phyloP scores from a whole-genome alignment of 2,888 invertebrate species.

The Pecten maximus region DNA sequence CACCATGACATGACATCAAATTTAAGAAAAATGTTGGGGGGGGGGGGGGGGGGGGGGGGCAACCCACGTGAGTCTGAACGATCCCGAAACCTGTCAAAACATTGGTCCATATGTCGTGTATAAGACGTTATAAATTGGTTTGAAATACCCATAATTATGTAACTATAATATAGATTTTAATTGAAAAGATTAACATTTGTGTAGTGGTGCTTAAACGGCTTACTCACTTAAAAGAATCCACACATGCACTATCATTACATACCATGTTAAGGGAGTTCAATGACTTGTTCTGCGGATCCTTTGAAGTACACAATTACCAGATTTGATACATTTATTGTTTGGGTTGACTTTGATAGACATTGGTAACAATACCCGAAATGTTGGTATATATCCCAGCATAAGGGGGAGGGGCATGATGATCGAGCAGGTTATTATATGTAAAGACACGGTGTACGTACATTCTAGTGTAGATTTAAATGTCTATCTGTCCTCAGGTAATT shows the following conservation, averaged over 20 bases:
- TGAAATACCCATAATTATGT: neutral
- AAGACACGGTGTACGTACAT: neutral
- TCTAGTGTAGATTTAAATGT: neutral
- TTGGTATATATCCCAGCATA: neutral
- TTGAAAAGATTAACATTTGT: neutral
- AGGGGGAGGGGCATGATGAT: neutral
- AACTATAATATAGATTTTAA: neutral
- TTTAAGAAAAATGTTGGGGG: too few species aligned
- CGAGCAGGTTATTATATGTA: neutral
- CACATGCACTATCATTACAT: neutral
- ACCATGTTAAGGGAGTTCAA: neutral
- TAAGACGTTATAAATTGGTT: neutral
- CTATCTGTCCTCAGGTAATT: constrained; percentile 4
- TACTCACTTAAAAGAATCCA: neutral
- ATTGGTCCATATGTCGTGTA: neutral
- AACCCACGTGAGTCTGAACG: too few species aligned
- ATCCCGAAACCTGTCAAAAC: neutral
- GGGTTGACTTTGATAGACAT: constrained; percentile 11
- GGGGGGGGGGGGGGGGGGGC: too few species aligned
- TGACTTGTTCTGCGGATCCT: neutral
- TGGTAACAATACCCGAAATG: neutral
- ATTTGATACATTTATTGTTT: constrained; percentile 15
- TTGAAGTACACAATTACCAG: neutral
- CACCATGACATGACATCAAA: too few species aligned
- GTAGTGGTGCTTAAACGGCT: neutral